Percentiles rank a stretch among this genome's conserved stretches.
phyloP scores from a whole-genome alignment of 2,113 vertebrate species.

The Asarcornis scutulata region DNA sequence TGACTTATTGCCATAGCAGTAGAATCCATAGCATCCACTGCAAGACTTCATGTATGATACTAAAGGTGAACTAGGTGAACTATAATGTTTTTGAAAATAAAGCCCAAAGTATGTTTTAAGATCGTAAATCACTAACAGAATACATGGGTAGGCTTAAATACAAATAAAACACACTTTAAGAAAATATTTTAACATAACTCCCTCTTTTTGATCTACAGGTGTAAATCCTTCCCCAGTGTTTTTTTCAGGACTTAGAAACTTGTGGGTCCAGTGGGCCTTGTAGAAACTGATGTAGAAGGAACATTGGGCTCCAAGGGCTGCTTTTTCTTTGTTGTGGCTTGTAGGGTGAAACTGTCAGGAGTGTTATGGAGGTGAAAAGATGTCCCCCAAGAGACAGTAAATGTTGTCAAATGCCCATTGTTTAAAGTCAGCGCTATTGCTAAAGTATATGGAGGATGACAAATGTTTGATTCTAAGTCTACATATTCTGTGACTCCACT shows the following conservation, averaged over 20 bases:
- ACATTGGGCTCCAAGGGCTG: conserved; percentile 33
- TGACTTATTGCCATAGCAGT: neutral
- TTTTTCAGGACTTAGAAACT: conserved; percentile 23
- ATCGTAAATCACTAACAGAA: conserved; percentile 17
- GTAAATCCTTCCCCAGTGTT: conserved; percentile 42
- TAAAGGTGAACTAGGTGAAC: conserved; percentile 15
- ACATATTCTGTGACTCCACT: neutral
- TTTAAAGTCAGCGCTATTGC: neutral
- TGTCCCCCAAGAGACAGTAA: neutral
- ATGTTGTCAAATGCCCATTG: neutral
- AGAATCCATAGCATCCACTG: neutral
- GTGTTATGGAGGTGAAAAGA: neutral
- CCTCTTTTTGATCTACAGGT: conserved; percentile 35
- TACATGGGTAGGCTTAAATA: conserved; percentile 25
- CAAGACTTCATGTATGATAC: neutral
- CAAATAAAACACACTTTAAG: conserved; percentile 27
- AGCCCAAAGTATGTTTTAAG: neutral
- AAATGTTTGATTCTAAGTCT: neutral
- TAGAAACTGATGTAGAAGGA: conserved; percentile 35
- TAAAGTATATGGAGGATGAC: neutral
- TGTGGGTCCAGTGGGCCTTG: conserved; percentile 40
- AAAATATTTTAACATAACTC: conserved; percentile 44
- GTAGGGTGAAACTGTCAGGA: neutral
- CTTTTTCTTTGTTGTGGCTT: conserved; percentile 5
- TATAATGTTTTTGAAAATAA: conserved; percentile 2